Conservation (phyloP, 92 coral and sea anemone genomes). For the Plumapathes pennacea region DNA sequence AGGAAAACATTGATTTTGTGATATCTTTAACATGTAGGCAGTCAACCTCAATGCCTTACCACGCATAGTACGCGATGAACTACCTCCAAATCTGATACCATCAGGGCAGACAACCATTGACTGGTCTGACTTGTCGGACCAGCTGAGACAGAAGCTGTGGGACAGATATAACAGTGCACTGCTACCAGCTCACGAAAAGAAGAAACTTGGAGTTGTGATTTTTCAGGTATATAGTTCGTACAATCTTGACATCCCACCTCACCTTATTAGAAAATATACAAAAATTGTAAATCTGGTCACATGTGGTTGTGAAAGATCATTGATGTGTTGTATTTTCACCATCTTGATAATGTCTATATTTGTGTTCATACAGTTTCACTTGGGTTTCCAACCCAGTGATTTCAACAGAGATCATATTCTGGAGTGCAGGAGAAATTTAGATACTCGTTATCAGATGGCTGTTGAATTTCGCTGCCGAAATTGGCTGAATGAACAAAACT, state of each 20-base stretch:
- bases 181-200: conserved; percentile 42
- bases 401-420: conserved; percentile 34
- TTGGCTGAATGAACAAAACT: conserved; percentile 35
- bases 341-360: too few relatives aligned
- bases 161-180: conserved; percentile 39
- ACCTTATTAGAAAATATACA: too few relatives aligned
- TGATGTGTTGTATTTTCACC: too few relatives aligned
- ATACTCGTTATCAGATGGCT: conserved; percentile 40
- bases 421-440: conserved; percentile 32
- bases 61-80: conserved; percentile 51
- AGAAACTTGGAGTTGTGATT: conserved; percentile 48
- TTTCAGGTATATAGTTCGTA: too few relatives aligned
- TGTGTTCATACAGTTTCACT: conserved; percentile 42
- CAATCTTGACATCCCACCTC: too few relatives aligned
- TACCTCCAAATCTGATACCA: conserved; percentile 12
- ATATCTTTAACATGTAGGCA: not conserved
- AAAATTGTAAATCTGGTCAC: too few relatives aligned
- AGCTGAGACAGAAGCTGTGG: conserved; percentile 30
- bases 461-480: conserved; percentile 50
- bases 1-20: not conserved
- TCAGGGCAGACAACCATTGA: conserved; percentile 27
- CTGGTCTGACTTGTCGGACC: conserved; percentile 29
- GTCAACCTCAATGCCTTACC: conserved; percentile 17
- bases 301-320: too few relatives aligned
- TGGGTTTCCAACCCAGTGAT: conserved; percentile 38